Evolutionary conservation across 2,113 vertebrate species (phyloP), one percentile per base, ranked within the genome.

Genomic region (Nesoenas mayeri): DNA sequence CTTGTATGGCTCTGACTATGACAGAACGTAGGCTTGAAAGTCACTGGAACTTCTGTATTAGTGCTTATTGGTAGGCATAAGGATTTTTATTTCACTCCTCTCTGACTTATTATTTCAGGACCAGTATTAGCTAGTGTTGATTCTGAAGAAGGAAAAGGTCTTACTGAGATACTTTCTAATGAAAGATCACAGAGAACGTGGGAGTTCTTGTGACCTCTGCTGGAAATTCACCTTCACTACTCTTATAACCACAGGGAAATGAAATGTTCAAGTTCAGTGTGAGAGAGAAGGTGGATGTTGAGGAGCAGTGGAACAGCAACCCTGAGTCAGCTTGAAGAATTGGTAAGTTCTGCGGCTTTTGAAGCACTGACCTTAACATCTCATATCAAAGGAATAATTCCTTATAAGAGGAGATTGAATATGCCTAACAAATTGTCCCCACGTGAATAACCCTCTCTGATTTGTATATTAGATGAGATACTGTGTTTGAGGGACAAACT

Each of bases 151-250:
- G 31, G 34, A 38, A 67, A 85, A 85, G 34, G 31, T 32, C 24
- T 85, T 69, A 10, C 4, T 42, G 25, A 34, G 3, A 20, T 56
- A 29, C 10, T n/a, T 77, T 57, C 8, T 70, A 29, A 48, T 60
- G 29, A 85, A 82, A 75, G 38, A 92, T 81, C n/a, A 81, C 42
- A 58, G 48, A 67, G 50, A 44, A 36, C 74, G 21, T 66, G 81
- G 40, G 85, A 65, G 44, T 91, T 89, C 81, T 70, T 65, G 26
- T 81, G 86, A 92, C 58, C 75, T 85, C 71, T 90, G 32, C 82
- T 95, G 82, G 85, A 93, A 90, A 75, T 61, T 80, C 25, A 16
- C 44, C 62, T 53, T 77, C 56, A 50, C 54, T 83, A 17, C 17
- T 85, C 13, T 64, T 60, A 72, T 3, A 91, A 91, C 17, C 25